These are phyloP conservation scores for Brachymystax lenok DNA, from an alignment of 2,797 vertebrate species.

Conservation along the genomic window DNA sequence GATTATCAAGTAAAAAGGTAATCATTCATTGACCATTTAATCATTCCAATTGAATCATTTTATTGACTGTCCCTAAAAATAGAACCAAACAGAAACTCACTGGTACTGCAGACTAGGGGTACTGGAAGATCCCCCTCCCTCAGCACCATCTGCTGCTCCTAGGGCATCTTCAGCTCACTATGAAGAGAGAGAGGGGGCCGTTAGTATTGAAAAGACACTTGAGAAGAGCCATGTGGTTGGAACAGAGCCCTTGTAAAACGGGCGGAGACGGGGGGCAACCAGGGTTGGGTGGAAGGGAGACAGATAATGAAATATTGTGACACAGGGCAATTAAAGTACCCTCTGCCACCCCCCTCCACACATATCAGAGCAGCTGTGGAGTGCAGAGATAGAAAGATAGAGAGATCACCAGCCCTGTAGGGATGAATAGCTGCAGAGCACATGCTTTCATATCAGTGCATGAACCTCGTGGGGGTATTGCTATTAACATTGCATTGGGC, in stretches of 20 bases:
- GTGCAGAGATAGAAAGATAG: not conserved
- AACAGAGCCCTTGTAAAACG: conserved; percentile 42
- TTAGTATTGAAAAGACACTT: conserved; percentile 57
- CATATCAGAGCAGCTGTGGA: conserved; percentile 6
- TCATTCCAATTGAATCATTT: not conserved
- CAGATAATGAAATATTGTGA: conserved; percentile 50
- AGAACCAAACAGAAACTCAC: not conserved
- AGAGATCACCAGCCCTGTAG: not conserved
- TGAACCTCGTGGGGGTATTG: not conserved
- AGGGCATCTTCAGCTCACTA: conserved; percentile 40
- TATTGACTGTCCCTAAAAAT: not conserved
- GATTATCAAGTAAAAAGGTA: no score
- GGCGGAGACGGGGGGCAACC: conserved; percentile 33
- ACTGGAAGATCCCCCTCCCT: conserved; percentile 34
- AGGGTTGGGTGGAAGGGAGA: conserved; percentile 20
- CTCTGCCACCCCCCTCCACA: conserved; percentile 16
- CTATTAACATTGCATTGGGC: not conserved
- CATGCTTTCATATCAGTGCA: not conserved
- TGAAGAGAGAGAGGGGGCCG: conserved; percentile 15
- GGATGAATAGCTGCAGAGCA: not conserved
- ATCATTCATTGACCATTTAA: not conserved
- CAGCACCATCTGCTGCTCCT: conserved; percentile 70
- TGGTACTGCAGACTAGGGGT: conserved; percentile 1
- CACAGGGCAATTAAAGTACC: conserved; percentile 42
- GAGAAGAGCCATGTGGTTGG: conserved; percentile 60